Conservation (phyloP, 1,140 invertebrate species). For the Drosophila gunungcola region DNA sequence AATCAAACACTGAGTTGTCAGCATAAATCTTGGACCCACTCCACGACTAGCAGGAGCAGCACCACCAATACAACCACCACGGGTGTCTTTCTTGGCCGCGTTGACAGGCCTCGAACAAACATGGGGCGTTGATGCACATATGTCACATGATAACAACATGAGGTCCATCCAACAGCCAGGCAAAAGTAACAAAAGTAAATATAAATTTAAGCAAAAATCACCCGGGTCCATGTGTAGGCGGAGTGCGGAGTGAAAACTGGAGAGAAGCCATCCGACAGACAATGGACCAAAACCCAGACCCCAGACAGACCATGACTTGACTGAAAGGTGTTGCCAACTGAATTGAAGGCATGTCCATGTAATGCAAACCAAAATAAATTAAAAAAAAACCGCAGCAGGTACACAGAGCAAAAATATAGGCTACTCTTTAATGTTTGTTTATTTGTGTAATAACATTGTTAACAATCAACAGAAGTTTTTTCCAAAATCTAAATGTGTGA, state of each 20-base stretch:
- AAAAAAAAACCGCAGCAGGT: slow-evolving; percentile 19
- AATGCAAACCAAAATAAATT: slow-evolving; percentile 60
- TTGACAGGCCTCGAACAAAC: slow-evolving; percentile 67
- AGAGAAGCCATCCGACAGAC: slow-evolving; percentile 37
- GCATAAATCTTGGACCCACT: slow-evolving; percentile 63
- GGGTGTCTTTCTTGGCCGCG: slow-evolving; percentile 54
- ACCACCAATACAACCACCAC: slow-evolving; percentile 14
- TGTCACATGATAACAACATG: slow-evolving; percentile 83
- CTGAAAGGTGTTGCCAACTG: slow-evolving; percentile 81
- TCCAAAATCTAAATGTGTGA: neutral
- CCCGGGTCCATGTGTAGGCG: slow-evolving; percentile 69
- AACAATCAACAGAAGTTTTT: neutral
- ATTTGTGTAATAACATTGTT: neutral
- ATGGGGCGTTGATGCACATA: slow-evolving; percentile 82
- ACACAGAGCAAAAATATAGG: slow-evolving; percentile 13
- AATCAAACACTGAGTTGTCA: slow-evolving; percentile 73
- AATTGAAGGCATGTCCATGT: slow-evolving; percentile 68
- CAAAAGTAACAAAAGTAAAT: slow-evolving; percentile 50
- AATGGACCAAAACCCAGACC: slow-evolving; percentile 43
- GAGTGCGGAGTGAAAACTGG: slow-evolving; percentile 25
- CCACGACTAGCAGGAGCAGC: slow-evolving; percentile 3
- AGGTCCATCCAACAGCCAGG: slow-evolving; percentile 51
- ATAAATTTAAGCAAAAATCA: slow-evolving; percentile 82
- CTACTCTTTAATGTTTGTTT: too few species aligned
- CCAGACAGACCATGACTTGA: slow-evolving; percentile 66